Base-by-base conservation (phyloP, 2,113 vertebrate genomes). In the Vanacampus margaritifer region DNA sequence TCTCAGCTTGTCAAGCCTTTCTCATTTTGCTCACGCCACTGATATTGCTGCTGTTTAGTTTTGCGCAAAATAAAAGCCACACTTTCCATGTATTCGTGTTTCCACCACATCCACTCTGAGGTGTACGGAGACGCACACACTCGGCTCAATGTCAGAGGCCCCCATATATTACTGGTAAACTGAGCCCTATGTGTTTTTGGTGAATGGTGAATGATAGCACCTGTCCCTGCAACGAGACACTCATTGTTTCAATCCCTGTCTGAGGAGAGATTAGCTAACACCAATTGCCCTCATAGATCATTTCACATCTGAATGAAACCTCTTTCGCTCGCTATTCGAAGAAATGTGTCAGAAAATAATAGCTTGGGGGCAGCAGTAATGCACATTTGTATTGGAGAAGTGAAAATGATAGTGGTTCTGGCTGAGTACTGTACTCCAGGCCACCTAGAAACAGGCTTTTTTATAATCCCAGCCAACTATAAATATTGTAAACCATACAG, bases 361-460 rank as follows among this genome's bases (percentile, higher is more conserved):
- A 87, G 88, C 86, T 87, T 67, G 63, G 82, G 86, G 87, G 80
- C 78, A 78, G 57, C 68, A 64, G 80, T 87, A 90, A 89, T 89
- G 88, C 79, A 85, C 88, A 83, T 86, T 87, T 88, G 86, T 83
- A 76, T 82, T 74, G 75, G 75, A 81, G 72, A 69, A 82, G 84
- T 74, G 86, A 90, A 91, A 87, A 83, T 90, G 87, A 91, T 91
- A 89, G 86, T 87, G 86, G 77, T 74, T 80, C 81, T 84, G 80
- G 61, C 81, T 82, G 84, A 88, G 75, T 70, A 86, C 79, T 73
- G 81, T 84, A 83, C 81, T 78, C 67, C n/a, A 67, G 89, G 85
- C 89, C 89, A 91, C 87, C 89, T 86, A 88, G 86, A 87, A 89
- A 83, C 75, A 67, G 43, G 79, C 79, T 74, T 72, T 85, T 80